Base-by-base conservation (phyloP, 2,113 vertebrate species). In the Pachycephala philippinensis region DNA sequence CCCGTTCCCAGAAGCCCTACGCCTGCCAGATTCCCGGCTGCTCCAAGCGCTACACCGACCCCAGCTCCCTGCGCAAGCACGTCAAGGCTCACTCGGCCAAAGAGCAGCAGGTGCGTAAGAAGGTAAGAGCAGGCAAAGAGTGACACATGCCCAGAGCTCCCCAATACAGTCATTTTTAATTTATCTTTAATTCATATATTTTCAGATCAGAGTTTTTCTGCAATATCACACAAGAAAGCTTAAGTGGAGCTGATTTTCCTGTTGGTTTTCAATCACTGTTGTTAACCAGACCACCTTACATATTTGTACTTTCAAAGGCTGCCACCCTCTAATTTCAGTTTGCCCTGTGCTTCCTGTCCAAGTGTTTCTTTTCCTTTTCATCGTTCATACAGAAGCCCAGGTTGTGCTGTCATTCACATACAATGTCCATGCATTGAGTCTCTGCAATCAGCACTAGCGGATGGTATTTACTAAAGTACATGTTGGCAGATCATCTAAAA, bases 11-110 rank as follows among this genome's bases (percentile, higher is more conserved):
- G 99, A 99, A 99, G 95, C 99, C 99, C 9, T 99, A 99, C 1
- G 99, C 99, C 60, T 99, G 99, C 97, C 99, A 99, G 98, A 99
- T 99, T 50, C 99, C 99, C 1, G 99, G 99, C 95, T 99, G 99
- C 94, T 99, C 99, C 97, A 99, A 99, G 89, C 99, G 99, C 96
- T 99, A 99, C 98, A 99, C 99, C 1, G 99, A 99, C 95, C 99
- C 99, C 95, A 99, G 99, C 98, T 99, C 99, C 37, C 98, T 99
- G 56, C 99, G 99, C 97, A 99, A 99, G 93, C 99, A 99, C 6
- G 99, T 99, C 96, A 99, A 99, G 97, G 99, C 99, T 86, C 99
- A 99, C 96, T 99, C 99, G 0, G 99, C 99, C 96, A 99, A 99
- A 98, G 99, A 99, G 95, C 99, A 99, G 95, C 99, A 99, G 98